A percentile compares a stretch with the other conserved stretches of the same genome.
Conservation (phyloP, 2,113 vertebrate genomes). For the Mixornis gularis region DNA sequence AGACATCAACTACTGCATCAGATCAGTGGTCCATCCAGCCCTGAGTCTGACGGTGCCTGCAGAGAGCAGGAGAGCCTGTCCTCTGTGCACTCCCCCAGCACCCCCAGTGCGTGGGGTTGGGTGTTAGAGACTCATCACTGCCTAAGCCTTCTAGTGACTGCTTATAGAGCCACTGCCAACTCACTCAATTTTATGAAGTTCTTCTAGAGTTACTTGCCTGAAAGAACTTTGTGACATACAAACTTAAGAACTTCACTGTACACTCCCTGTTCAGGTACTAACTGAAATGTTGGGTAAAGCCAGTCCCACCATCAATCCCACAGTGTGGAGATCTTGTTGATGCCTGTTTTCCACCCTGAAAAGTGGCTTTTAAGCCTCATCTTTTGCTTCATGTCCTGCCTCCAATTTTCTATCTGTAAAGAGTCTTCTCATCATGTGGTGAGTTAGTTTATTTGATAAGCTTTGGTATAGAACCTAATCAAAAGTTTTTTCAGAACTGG, state of each 20-base stretch:
- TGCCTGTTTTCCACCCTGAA: background rate
- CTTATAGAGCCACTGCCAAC: background rate
- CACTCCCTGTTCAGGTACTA: background rate
- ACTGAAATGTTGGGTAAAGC: background rate
- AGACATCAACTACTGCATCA: background rate
- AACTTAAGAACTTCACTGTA: background rate
- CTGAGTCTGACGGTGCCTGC: background rate
- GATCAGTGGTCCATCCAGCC: background rate
- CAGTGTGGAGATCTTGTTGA: background rate
- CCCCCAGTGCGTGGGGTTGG: background rate
- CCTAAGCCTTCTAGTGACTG: background rate
- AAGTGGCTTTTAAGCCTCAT: background rate
- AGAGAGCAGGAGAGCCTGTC: background rate
- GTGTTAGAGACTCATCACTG: background rate
- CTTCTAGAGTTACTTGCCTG: background rate
- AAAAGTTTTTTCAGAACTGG: background rate
- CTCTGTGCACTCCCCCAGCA: background rate
- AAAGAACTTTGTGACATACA: background rate
- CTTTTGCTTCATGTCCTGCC: background rate
- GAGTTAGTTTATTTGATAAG: background rate
- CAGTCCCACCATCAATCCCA: background rate
- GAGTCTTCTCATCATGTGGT: background rate
- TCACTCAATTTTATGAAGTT: background rate
- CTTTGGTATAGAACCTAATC: background rate
- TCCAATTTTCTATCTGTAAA: background rate